A percentile compares a stretch with the other conserved stretches of the same genome.
phyloP scores from a whole-genome alignment of 92 coral and sea anemone genomes.

The Paramuricea clavata region DNA sequence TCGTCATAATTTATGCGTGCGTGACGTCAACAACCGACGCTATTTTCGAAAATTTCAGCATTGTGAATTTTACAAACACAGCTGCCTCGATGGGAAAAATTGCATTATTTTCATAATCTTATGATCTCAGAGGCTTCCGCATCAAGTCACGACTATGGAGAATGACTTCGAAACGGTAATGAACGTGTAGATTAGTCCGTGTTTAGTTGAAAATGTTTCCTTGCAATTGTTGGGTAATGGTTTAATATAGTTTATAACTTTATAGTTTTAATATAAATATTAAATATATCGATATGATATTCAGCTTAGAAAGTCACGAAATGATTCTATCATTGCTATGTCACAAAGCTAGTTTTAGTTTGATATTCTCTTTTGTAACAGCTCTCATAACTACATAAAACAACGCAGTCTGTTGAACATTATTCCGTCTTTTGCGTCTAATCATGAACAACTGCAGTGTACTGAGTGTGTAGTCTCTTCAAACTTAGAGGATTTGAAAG shows the following conservation, averaged over 20 bases:
- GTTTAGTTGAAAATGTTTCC: neutral
- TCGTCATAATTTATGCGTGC: neutral
- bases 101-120: slow-evolving; percentile 2
- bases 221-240: neutral
- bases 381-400: too few species aligned
- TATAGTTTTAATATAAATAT: too few species aligned
- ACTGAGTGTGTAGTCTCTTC: too few species aligned
- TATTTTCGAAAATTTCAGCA: slow-evolving; percentile 21
- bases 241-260: neutral
- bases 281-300: neutral
- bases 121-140: neutral
- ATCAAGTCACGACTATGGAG: neutral
- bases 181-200: neutral
- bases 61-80: neutral
- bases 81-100: neutral
- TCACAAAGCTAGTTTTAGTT: too few species aligned
- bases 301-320: too few species aligned
- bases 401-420: too few species aligned
- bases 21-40: slow-evolving; percentile 45
- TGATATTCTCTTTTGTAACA: too few species aligned
- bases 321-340: too few species aligned
- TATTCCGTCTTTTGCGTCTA: neutral
- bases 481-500: neutral
- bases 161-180: slow-evolving; percentile 33
- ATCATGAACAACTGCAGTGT: neutral